Conservation (phyloP, 2,113 vertebrate species). For the Gyps fulvus region DNA sequence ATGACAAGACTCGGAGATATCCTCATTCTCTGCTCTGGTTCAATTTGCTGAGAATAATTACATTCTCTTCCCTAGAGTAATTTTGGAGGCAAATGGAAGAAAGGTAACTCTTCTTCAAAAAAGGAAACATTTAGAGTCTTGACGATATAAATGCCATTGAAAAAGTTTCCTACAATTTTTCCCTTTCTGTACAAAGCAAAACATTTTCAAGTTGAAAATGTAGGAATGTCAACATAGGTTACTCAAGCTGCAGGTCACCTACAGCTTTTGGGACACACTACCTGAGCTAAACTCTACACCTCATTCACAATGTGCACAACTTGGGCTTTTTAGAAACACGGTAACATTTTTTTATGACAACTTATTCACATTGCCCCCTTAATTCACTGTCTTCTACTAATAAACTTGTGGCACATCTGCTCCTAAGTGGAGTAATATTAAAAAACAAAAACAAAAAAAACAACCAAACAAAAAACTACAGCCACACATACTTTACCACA, state of each 20-base stretch:
- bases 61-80: slow-evolving; percentile 20
- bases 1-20: background rate
- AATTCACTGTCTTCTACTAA: background rate
- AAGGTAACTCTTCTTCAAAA: background rate
- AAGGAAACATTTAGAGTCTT: background rate
- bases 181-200: background rate
- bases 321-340: background rate
- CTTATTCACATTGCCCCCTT: background rate
- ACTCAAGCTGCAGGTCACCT: background rate
- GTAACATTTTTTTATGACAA: background rate
- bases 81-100: background rate
- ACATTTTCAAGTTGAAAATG: background rate
- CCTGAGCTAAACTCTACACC: background rate
- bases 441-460: background rate
- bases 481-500: background rate
- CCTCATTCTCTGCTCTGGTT: background rate
- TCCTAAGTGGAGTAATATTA: background rate
- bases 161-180: background rate
- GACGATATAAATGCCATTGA: background rate
- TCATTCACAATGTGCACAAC: background rate
- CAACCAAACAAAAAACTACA: background rate
- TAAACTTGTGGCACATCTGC: background rate
- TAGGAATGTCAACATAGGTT: background rate
- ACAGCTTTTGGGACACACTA: background rate
- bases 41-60: slow-evolving; percentile 45